Percentiles rank a stretch among this genome's conserved stretches.
These are phyloP conservation scores for Lacanobia oleracea DNA, from an alignment of 2,888 invertebrate genomes.

Conservation along the genomic window DNA sequence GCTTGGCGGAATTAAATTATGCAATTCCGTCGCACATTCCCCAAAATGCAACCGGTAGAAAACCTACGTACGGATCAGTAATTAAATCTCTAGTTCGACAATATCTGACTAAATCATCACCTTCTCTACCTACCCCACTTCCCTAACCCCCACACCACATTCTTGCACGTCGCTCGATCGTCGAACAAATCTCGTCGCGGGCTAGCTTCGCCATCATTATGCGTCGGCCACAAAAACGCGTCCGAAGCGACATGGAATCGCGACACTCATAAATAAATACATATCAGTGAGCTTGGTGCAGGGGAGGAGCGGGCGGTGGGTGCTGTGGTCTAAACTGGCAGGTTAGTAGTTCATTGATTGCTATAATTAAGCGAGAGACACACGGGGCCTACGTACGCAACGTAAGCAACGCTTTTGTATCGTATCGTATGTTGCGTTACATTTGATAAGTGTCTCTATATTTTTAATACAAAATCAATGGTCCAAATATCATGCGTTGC, in stretches of 20 bases:
- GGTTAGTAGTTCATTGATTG: too few species aligned
- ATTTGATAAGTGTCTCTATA: too few species aligned
- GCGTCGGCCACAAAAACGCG: conserved; percentile 84
- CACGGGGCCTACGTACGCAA: too few species aligned
- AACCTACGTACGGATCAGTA: too few species aligned
- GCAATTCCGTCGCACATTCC: too few species aligned
- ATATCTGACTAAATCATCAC: not conserved
- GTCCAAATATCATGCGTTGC: too few species aligned
- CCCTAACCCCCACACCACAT: conserved; percentile 59
- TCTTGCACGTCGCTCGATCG: conserved; percentile 67
- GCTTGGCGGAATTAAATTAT: too few species aligned
- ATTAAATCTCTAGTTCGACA: not conserved
- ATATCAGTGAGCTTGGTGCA: conserved; percentile 73
- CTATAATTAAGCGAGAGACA: too few species aligned
- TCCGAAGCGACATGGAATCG: conserved; percentile 84
- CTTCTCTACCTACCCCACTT: conserved; percentile 9
- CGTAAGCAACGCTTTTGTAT: too few species aligned
- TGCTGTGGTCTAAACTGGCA: not conserved
- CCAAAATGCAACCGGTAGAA: too few species aligned
- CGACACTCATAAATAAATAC: conserved; percentile 87
- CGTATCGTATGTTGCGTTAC: too few species aligned
- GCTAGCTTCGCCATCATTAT: conserved; percentile 75
- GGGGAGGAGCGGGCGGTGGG: conserved; percentile 31
- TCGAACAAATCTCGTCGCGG: conserved; percentile 75
- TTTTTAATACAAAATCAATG: too few species aligned